phyloP scores from a whole-genome alignment of 2,888 invertebrate genomes.

The Invenusta paracnida region DNA sequence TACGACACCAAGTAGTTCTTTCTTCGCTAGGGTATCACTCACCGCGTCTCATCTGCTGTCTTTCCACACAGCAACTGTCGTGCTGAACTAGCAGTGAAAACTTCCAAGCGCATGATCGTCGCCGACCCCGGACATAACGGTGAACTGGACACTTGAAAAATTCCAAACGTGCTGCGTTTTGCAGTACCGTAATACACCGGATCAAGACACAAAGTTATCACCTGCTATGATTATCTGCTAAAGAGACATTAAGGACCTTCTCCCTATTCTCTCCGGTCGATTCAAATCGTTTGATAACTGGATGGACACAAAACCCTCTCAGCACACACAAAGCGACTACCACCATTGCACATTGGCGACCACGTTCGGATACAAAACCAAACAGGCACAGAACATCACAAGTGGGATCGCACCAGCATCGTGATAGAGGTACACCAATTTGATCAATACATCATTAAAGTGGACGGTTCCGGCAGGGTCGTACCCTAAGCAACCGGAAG shows the following conservation, averaged over 20 bases:
- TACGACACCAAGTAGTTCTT: no score
- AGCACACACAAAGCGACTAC: background rate
- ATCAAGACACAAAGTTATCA: conserved; percentile 36
- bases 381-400: no score
- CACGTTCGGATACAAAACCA: conserved; percentile 26
- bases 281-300: no score
- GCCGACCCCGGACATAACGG: conserved; percentile 47
- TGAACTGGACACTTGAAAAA: background rate
- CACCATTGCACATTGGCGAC: background rate
- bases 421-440: conserved; percentile 11
- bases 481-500: background rate
- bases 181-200: background rate
- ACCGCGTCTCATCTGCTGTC: conserved; percentile 49
- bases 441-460: background rate
- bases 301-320: background rate
- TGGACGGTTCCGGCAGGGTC: background rate
- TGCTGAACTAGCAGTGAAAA: conserved; percentile 49
- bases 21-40: conserved; percentile 50
- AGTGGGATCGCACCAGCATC: conserved; percentile 3
- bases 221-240: conserved; percentile 36
- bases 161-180: no score
- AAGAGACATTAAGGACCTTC: conserved; percentile 23
- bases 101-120: conserved; percentile 48
- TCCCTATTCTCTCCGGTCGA: conserved; percentile 35
- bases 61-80: conserved; percentile 50